These are phyloP conservation scores for Baryphthengus martii DNA, from an alignment of 2,113 vertebrate genomes.

Conservation along the genomic window DNA sequence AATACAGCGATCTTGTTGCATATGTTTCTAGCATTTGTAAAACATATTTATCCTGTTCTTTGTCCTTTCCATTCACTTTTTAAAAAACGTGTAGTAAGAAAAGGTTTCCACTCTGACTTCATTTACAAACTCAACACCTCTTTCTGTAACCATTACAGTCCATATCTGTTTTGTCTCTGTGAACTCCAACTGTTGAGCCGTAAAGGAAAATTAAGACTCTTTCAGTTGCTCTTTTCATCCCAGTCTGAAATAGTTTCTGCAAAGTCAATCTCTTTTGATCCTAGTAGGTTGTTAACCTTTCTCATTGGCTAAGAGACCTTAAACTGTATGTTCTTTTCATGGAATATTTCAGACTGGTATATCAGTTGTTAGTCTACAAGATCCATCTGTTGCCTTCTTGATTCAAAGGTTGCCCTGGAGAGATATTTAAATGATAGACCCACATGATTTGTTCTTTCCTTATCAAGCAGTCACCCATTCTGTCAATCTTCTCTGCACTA, in stretches of 20 bases:
- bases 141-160: neutral
- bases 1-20: constrained; percentile 46
- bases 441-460: neutral
- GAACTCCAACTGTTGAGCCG: neutral
- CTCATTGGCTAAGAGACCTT: neutral
- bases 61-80: neutral
- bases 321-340: neutral
- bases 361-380: neutral
- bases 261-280: neutral
- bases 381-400: neutral
- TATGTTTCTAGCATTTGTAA: constrained; percentile 50
- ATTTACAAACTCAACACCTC: constrained; percentile 7
- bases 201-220: neutral
- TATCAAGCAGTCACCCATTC: neutral
- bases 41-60: constrained; percentile 38
- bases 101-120: neutral
- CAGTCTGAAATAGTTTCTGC: neutral
- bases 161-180: neutral
- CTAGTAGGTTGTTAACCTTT: neutral
- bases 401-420: neutral
- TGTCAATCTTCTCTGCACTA: neutral
- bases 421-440: neutral
- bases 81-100: neutral
- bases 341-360: neutral
- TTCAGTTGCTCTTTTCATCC: neutral